Evolutionary conservation across 2,888 invertebrate species (phyloP).

Genomic region (Leptopilina syphax): DNA sequence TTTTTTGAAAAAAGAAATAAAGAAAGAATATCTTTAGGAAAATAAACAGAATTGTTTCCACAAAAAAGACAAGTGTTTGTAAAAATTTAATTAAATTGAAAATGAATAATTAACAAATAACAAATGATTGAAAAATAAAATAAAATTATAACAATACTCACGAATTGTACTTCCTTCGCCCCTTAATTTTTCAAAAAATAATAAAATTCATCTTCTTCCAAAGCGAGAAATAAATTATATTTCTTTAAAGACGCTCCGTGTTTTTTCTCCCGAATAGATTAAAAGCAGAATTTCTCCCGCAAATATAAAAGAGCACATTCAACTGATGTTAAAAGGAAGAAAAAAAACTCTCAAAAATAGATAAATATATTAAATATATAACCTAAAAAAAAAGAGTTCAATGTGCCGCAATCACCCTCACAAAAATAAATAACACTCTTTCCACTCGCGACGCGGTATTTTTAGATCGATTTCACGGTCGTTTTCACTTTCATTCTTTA

Average conservation of each 20-base stretch:
- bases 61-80: background rate
- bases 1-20: background rate
- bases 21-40: background rate
- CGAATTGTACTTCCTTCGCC: background rate
- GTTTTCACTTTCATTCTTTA: constrained; percentile 37
- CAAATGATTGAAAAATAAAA: background rate
- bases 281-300: constrained; percentile 4
- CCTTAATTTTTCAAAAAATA: background rate
- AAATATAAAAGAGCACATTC: background rate
- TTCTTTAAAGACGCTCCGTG: constrained; percentile 10
- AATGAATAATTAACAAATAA: background rate
- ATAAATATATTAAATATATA: constrained; percentile 9
- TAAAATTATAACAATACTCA: background rate
- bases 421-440: constrained; percentile 28
- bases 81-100: too few species aligned
- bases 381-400: background rate
- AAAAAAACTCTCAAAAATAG: background rate
- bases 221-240: background rate
- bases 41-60: background rate
- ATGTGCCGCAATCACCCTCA: constrained; percentile 30
- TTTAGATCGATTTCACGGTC: constrained; percentile 31
- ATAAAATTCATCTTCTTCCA: background rate
- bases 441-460: constrained; percentile 14
- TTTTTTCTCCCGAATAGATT: constrained; percentile 1
- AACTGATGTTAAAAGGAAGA: background rate